Conservation (phyloP, 1,140 invertebrate species). For the Rhyacophila brunnea region DNA sequence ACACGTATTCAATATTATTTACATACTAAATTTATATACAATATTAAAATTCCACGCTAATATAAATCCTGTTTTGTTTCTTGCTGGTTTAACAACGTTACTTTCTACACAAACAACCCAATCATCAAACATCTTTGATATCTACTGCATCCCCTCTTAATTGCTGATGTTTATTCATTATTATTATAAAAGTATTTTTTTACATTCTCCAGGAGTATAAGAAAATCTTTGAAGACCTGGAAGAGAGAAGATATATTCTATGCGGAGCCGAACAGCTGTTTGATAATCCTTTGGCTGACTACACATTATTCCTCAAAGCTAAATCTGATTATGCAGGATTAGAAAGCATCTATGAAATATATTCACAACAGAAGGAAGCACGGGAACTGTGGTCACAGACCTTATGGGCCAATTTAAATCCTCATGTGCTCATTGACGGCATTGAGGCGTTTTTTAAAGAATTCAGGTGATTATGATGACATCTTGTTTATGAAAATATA, state of each 20-base stretch:
- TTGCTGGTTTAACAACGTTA: no score
- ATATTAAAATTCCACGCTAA: no score
- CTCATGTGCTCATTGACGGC: slow-evolving; percentile 78
- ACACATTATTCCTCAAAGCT: slow-evolving; percentile 69
- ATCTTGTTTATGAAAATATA: no score
- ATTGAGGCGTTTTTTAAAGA: slow-evolving; percentile 83
- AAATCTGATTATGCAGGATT: slow-evolving; percentile 73
- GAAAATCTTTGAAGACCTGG: slow-evolving; percentile 65
- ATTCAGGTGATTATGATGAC: slow-evolving; percentile 63
- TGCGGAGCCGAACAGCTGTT: slow-evolving; percentile 81
- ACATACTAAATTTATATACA: no score
- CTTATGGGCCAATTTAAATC: slow-evolving; percentile 83
- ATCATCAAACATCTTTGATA: no score
- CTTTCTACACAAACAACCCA: no score
- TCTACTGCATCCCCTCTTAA: no score
- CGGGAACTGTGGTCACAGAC: slow-evolving; percentile 81
- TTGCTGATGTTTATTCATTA: no score
- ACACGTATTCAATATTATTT: no score
- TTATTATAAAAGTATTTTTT: no score
- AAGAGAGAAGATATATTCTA: slow-evolving; percentile 66
- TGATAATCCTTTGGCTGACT: slow-evolving; percentile 79
- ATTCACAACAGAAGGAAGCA: slow-evolving; percentile 73
- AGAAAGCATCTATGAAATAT: slow-evolving; percentile 74
- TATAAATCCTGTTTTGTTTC: no score
- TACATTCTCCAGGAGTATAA: slow-evolving; percentile 63